These are phyloP conservation scores for Rhinolophus ferrumequinum DNA, from an alignment of 2,113 vertebrate genomes.

Conservation along the genomic window DNA sequence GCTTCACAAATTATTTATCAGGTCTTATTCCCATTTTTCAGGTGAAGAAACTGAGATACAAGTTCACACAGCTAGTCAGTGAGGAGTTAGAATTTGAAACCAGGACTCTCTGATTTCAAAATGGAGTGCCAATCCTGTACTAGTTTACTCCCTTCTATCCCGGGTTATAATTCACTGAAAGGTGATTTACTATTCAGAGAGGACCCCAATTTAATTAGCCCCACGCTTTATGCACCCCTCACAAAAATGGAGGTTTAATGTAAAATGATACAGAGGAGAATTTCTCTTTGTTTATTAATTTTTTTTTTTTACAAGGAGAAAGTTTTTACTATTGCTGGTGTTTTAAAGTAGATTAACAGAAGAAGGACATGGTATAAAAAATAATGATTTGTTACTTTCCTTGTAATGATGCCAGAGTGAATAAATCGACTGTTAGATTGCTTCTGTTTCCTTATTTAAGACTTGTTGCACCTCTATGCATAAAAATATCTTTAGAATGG, in stretches of 20 bases:
- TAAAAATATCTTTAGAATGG: neutral
- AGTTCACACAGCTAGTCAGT: neutral
- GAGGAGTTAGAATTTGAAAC: neutral
- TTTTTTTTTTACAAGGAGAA: neutral
- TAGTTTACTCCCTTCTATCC: neutral
- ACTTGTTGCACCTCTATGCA: neutral
- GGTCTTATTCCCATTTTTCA: neutral
- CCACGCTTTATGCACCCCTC: neutral
- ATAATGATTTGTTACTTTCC: neutral
- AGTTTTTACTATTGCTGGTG: neutral
- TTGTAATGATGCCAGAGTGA: neutral
- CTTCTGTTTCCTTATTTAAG: slow-evolving; percentile 1
- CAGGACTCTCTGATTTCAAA: neutral
- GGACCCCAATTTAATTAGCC: slow-evolving; percentile 30
- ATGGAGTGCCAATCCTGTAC: neutral
- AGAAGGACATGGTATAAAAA: neutral
- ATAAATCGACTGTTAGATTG: neutral
- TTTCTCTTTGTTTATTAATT: slow-evolving; percentile 48
- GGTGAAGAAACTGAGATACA: neutral
- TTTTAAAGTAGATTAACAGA: slow-evolving; percentile 51
- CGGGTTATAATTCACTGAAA: neutral
- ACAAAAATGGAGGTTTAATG: slow-evolving; percentile 24
- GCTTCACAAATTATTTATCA: neutral
- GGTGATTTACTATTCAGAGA: slow-evolving; percentile 3
- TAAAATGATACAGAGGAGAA: neutral